phyloP scores from a whole-genome alignment of 2,797 vertebrate species.

The Mormyrops attenuatus region DNA sequence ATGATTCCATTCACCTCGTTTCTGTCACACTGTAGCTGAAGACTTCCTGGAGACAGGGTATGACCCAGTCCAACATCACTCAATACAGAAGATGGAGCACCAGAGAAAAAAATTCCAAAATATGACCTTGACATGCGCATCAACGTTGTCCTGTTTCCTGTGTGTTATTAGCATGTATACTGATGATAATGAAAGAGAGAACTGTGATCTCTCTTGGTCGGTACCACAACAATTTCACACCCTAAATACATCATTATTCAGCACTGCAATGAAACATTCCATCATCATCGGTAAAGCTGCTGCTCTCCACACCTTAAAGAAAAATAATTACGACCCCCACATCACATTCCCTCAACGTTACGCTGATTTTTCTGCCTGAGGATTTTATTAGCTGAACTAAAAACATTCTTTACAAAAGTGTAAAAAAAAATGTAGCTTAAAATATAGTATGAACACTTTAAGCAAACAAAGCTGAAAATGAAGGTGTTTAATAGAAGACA shows the following conservation, averaged over 20 bases:
- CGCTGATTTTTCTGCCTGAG: background rate
- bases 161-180: background rate
- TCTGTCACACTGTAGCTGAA: slow-evolving; percentile 52
- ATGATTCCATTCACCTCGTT: slow-evolving; percentile 33
- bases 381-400: background rate
- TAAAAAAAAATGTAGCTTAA: background rate
- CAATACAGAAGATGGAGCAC: background rate
- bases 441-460: background rate
- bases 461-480: background rate
- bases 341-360: background rate
- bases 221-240: background rate
- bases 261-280: background rate
- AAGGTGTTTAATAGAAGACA: background rate
- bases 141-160: background rate
- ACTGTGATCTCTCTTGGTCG: background rate
- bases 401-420: background rate
- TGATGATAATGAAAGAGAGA: background rate
- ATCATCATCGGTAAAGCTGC: background rate
- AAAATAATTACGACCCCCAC: background rate
- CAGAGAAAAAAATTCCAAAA: background rate
- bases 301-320: background rate
- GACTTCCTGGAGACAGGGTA: slow-evolving; percentile 42
- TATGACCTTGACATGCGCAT: background rate
- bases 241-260: background rate
- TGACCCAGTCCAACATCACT: background rate